Conservation (phyloP, 2,888 invertebrate genomes). For the Aporophyla lueneburgensis region DNA sequence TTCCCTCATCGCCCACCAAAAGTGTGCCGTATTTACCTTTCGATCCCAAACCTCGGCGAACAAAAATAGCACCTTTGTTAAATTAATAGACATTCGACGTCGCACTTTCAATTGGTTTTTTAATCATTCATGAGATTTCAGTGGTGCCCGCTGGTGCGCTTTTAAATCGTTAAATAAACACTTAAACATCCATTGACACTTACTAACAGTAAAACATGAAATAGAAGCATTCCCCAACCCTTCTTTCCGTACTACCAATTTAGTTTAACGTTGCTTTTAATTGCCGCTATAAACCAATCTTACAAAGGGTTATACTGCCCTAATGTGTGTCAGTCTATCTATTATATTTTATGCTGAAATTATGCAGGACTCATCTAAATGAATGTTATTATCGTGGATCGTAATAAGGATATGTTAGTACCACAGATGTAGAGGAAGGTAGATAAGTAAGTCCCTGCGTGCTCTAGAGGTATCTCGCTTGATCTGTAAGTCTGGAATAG, state of each 20-base stretch:
- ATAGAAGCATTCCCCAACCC: slow-evolving; percentile 49
- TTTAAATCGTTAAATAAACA: slow-evolving; percentile 37
- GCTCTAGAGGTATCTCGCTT: not conserved
- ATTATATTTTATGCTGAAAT: slow-evolving; percentile 48
- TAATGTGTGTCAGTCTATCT: slow-evolving; percentile 55
- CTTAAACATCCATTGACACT: slow-evolving; percentile 47
- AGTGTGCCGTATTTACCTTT: not conserved
- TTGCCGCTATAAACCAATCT: slow-evolving; percentile 61
- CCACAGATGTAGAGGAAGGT: slow-evolving; percentile 20
- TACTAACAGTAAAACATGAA: slow-evolving; percentile 47
- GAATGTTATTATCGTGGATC: slow-evolving; percentile 48
- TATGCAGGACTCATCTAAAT: slow-evolving; percentile 60
- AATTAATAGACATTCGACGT: not conserved
- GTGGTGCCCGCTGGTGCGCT: not conserved
- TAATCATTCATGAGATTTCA: not conserved
- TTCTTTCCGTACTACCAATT: slow-evolving; percentile 42
- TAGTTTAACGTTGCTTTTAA: slow-evolving; percentile 61
- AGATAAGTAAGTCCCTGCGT: slow-evolving; percentile 20
- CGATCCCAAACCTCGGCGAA: not conserved
- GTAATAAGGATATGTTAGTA: slow-evolving; percentile 48
- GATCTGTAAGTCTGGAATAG: slow-evolving; percentile 5
- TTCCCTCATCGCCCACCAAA: no score
- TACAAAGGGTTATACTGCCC: slow-evolving; percentile 56
- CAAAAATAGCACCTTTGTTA: slow-evolving; percentile 3
- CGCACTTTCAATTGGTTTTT: not conserved